Conservation (phyloP, 1,140 invertebrate species). For the Drosophila lini region DNA sequence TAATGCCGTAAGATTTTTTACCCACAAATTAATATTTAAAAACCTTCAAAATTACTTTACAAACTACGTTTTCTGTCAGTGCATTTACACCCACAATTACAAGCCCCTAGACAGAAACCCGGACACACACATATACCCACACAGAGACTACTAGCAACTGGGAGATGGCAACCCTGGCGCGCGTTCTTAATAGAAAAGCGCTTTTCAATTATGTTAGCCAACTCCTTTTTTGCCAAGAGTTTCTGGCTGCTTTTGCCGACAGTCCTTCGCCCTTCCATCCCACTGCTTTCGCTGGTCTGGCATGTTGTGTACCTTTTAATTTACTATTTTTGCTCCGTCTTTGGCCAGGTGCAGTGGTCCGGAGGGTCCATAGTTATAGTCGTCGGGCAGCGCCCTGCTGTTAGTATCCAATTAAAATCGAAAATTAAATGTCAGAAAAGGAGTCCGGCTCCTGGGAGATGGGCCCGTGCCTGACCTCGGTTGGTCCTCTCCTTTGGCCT, state of each 20-base stretch:
- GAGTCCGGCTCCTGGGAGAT: constrained; percentile 23
- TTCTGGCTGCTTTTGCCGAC: constrained; percentile 29
- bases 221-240: constrained; percentile 73
- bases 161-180: constrained; percentile 45
- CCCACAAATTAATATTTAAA: no score
- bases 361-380: constrained; percentile 47
- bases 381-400: constrained; percentile 78
- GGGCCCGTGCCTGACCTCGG: constrained; percentile 4
- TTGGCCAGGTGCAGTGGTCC: constrained; percentile 40
- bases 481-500: constrained; percentile 4
- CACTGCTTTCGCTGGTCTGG: constrained; percentile 12
- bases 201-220: constrained; percentile 81
- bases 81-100: constrained; percentile 11
- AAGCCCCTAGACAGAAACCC: constrained; percentile 4
- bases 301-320: constrained; percentile 81
- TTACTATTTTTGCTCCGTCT: constrained; percentile 72
- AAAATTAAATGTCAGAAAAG: constrained; percentile 80
- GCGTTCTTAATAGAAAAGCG: constrained; percentile 81
- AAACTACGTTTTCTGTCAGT: neutral
- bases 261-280: constrained; percentile 16
- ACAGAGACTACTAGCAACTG: constrained; percentile 7
- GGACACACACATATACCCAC: constrained; percentile 3
- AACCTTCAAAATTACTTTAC: neutral
- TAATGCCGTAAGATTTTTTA: no score
- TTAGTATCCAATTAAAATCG: constrained; percentile 84